Base-by-base conservation (phyloP, 2,888 invertebrate genomes). In the Parnassius smintheus region DNA sequence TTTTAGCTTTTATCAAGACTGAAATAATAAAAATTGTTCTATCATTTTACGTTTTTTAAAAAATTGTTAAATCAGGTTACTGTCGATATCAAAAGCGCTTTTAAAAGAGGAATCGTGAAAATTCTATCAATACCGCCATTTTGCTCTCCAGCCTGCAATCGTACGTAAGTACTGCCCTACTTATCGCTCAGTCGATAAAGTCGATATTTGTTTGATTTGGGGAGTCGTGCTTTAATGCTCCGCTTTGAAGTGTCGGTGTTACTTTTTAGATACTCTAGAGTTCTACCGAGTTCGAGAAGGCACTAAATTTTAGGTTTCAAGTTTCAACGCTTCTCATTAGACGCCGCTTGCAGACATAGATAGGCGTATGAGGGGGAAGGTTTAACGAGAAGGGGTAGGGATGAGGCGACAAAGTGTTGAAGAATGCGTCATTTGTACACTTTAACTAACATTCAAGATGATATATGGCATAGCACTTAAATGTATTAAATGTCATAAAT, bases 231-330 rank as follows among this genome's bases (percentile, higher is more conserved):
- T 65, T 62, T 65, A 66, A 62, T 70, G 76, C 61, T 73, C 70
- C 67, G 72, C 65, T 72, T 72, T 68, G 62, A 65, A 67, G 69
- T 67, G 74, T 75, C 73, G 74, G 70, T 75, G 72, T 75, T 81
- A 75, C 73, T 72, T 74, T 75, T 73, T 79, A 61, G 60, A 73
- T 72, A 67, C 72, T 82, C 77, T 78, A 85, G 81, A 78, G 82
- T 80, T 82, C 85, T 88, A 80, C 76, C 81, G 80, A 85, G 86
- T 88, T 88, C 83, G 89, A 90, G 88, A 87, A 88, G 88, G 89
- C 86, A 86, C 88, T 85, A 84, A 89, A 90, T 90, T 90, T 90
- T 85, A 87, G 88, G 81, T 88, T 82, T 81, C 85, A 87, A 88
- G 81, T 88, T 82, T 81, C 85, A 81, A 85, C 86, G 88, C 82